phyloP scores from a whole-genome alignment of 2,888 invertebrate genomes.

The Oegoconia quadripuncta region DNA sequence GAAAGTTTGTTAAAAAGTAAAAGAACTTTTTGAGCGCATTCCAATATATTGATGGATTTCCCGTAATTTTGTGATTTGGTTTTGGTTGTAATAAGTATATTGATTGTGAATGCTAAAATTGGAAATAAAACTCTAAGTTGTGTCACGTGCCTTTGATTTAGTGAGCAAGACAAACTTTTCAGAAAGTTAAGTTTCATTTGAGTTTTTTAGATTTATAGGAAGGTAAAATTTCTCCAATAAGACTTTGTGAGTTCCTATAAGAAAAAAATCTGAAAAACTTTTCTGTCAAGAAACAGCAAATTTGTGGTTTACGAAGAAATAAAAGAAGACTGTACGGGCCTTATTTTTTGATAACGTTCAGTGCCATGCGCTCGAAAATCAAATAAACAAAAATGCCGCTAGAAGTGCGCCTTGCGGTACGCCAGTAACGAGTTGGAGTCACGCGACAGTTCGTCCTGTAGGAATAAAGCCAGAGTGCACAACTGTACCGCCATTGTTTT shows the following conservation, averaged over 20 bases:
- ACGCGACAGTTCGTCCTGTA: conserved; percentile 69
- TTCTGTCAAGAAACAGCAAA: too few species aligned
- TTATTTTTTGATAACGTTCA: conserved; percentile 35
- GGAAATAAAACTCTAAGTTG: too few species aligned
- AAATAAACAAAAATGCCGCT: conserved; percentile 48
- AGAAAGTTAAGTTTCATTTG: too few species aligned
- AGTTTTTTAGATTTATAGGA: too few species aligned
- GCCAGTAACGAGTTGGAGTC: conserved; percentile 59
- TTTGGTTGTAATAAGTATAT: too few species aligned
- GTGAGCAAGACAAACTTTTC: too few species aligned
- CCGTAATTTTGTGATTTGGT: neutral
- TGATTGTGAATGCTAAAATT: too few species aligned
- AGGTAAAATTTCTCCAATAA: too few species aligned
- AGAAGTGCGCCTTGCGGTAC: conserved; percentile 53
- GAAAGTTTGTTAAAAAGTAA: conserved; percentile 10
- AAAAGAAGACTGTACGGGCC: neutral
- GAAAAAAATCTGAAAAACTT: too few species aligned
- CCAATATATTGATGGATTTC: conserved; percentile 10
- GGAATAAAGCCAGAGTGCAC: conserved; percentile 71
- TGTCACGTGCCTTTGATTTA: too few species aligned
- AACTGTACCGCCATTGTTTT: conserved; percentile 71
- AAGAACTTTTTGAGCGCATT: conserved; percentile 4
- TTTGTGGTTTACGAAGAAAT: neutral
- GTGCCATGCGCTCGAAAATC: conserved; percentile 38
- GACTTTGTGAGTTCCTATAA: conserved; percentile 2